Conservation (phyloP, 2,888 invertebrate genomes). For the Timandra comae region DNA sequence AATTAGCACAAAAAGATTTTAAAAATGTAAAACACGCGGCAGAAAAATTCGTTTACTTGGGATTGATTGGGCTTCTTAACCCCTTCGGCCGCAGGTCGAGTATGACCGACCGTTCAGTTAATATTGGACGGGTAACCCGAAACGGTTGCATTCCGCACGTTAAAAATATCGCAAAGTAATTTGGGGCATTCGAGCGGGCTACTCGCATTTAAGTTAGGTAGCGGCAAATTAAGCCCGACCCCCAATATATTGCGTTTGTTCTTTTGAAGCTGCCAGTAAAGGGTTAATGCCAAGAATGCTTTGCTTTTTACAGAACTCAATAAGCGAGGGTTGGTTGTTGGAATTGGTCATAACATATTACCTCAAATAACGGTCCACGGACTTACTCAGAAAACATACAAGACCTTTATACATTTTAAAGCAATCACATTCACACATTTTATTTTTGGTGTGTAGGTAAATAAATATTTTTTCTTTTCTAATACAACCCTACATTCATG, state of each 20-base stretch:
- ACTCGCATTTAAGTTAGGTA: constrained; percentile 68
- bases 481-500: constrained; percentile 17
- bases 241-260: constrained; percentile 76
- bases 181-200: constrained; percentile 66
- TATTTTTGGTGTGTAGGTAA: too few relatives aligned
- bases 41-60: constrained; percentile 18
- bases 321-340: constrained; percentile 36
- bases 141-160: constrained; percentile 69
- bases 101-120: constrained; percentile 43
- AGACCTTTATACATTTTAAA: too few relatives aligned
- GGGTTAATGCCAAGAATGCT: constrained; percentile 77
- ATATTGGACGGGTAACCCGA: constrained; percentile 65
- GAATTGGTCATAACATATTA: too few relatives aligned
- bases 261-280: constrained; percentile 73
- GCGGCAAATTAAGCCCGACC: constrained; percentile 71
- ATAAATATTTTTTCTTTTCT: too few relatives aligned
- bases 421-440: too few relatives aligned
- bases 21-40: constrained; percentile 23
- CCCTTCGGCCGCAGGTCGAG: constrained; percentile 31
- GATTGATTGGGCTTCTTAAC: constrained; percentile 39
- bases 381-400: too few relatives aligned
- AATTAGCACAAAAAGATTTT: constrained; percentile 25
- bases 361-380: too few relatives aligned
- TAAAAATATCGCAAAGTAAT: constrained; percentile 75
- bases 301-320: constrained; percentile 73